Evolutionary conservation across 2,113 vertebrate genomes (phyloP), one percentile per base, ranked within the genome.

Genomic region (Xyrauchen texanus): DNA sequence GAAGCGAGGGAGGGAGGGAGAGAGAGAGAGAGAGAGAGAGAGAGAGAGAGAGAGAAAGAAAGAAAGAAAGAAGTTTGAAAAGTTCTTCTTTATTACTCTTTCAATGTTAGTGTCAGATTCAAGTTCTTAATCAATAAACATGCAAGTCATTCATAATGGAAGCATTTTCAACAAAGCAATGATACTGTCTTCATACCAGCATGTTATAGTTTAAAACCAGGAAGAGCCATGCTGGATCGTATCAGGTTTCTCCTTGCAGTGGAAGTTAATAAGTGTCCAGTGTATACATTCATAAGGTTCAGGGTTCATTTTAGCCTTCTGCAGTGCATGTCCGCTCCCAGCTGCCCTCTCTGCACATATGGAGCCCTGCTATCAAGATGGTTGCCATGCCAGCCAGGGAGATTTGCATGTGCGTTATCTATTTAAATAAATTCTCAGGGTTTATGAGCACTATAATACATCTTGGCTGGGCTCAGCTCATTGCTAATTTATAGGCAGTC

Each of bases 321-420:
- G 88, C 90, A 91, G 92, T 83, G 88, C 84, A 81, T 79, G 86
- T 88, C 85, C 90, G 15, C 93, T 90, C 92, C 89, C 87, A 91
- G 92, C 90, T 95, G 93, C 92, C 91, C 90, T 94, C 91, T 93
- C 91, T 90, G 89, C 94, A 93, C 94, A 92, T 94, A 95, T 95
- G 93, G 95, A 94, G 93, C 93, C 94, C 94, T 92, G 93, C 93
- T 93, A 94, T 95, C 94, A 95, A 94, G 94, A 95, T 95, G 93
- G 94, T 96, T 96, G 94, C 94, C 91, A 93, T 94, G 94, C 93
- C 92, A 94, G 93, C 93, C 58, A 86, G 92, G 85, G 90, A 95
- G 92, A 95, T 97, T 96, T 97, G 95, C 95, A 95, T 97, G 90
- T 93, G 93, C 94, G 92, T 96, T 97, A 96, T 98, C 94, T 96